These are phyloP conservation scores for Meda fulgida DNA, from an alignment of 2,797 vertebrate species.

Conservation along the genomic window DNA sequence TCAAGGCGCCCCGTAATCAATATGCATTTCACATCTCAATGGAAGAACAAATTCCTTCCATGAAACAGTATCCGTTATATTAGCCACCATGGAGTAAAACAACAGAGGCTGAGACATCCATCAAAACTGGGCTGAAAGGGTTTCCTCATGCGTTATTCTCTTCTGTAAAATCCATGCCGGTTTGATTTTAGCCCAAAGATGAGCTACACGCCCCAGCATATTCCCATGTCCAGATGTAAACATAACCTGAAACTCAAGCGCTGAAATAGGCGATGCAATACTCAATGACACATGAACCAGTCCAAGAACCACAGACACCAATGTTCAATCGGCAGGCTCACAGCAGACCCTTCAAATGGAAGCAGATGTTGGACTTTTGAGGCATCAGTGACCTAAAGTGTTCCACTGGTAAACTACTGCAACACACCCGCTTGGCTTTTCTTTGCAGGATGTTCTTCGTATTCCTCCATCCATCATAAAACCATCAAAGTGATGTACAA, in stretches of 20 bases:
- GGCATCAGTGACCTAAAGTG: conserved; percentile 59
- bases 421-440: conserved; percentile 49
- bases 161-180: conserved; percentile 46
- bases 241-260: conserved; percentile 43
- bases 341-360: conserved; percentile 65
- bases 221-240: conserved; percentile 53
- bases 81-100: conserved; percentile 63
- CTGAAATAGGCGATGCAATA: conserved; percentile 50
- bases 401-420: conserved; percentile 42
- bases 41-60: conserved; percentile 67
- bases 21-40: conserved; percentile 66
- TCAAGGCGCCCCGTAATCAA: conserved; percentile 65
- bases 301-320: conserved; percentile 57
- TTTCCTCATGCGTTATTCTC: conserved; percentile 48
- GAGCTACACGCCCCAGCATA: conserved; percentile 49
- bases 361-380: conserved; percentile 67
- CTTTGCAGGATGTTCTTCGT: conserved; percentile 58
- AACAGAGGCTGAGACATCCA: conserved; percentile 60
- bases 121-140: conserved; percentile 57
- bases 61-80: conserved; percentile 66
- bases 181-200: conserved; percentile 53
- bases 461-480: conserved; percentile 63
- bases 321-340: conserved; percentile 56
- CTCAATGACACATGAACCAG: conserved; percentile 55
- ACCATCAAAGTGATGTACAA: conserved; percentile 57